These are phyloP conservation scores for Muscicapa striata DNA, from an alignment of 2,797 vertebrate genomes.

Conservation along the genomic window DNA sequence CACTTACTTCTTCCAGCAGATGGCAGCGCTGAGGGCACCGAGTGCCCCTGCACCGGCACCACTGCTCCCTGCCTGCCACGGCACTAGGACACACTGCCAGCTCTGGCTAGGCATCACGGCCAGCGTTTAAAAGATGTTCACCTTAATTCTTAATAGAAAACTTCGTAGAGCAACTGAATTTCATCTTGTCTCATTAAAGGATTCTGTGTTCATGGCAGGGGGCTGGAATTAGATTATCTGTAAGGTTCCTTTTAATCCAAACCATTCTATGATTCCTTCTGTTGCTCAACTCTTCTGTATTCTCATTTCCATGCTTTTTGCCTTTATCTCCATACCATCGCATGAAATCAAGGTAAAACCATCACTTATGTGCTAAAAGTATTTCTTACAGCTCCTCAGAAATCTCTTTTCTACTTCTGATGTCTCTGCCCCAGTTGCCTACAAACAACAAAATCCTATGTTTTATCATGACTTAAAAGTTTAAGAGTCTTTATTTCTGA, in stretches of 20 bases:
- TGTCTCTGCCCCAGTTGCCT: not conserved
- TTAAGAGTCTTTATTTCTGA: not conserved
- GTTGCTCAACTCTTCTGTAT: not conserved
- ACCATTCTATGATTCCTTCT: not conserved
- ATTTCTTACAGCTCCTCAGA: not conserved
- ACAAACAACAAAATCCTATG: not conserved
- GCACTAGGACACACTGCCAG: not conserved
- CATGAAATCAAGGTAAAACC: not conserved
- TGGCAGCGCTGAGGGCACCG: rapidly evolving
- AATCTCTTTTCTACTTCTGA: not conserved
- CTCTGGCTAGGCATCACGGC: not conserved
- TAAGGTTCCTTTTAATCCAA: not conserved
- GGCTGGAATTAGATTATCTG: not conserved
- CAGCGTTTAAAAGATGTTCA: not conserved
- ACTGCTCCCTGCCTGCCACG: rapidly evolving
- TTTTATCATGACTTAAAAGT: not conserved
- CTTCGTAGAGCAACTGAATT: not conserved
- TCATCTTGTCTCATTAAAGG: not conserved
- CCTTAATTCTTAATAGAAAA: not conserved
- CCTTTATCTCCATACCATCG: not conserved
- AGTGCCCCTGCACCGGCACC: rapidly evolving
- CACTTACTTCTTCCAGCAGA: not conserved
- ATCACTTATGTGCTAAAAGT: not conserved
- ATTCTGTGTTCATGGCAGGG: not conserved
- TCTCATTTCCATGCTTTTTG: not conserved